Percentiles rank a stretch among this genome's conserved stretches.
Evolutionary conservation across 1,140 invertebrate species (phyloP).

Genomic region (Danaus melanippus): DNA sequence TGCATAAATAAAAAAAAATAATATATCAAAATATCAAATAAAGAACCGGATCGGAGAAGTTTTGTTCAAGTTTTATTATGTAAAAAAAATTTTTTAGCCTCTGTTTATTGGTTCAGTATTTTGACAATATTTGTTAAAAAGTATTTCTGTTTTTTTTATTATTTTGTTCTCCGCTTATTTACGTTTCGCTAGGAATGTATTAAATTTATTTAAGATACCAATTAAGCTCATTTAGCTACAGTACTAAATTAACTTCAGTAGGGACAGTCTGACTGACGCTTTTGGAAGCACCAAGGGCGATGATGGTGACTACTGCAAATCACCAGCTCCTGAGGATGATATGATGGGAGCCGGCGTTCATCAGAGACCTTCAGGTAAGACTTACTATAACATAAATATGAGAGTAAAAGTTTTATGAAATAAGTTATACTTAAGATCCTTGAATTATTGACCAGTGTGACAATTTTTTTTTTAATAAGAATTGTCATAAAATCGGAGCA

Average conservation of each 20-base stretch:
- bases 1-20: neutral
- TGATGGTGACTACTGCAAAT: slow-evolving; percentile 75
- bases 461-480: too few species aligned
- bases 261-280: slow-evolving; percentile 72
- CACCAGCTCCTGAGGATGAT: slow-evolving; percentile 74
- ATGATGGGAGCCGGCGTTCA: slow-evolving; percentile 52
- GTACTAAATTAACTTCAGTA: slow-evolving; percentile 26
- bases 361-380: slow-evolving; percentile 55
- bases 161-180: neutral
- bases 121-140: neutral
- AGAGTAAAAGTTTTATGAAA: too few species aligned
- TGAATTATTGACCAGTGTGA: too few species aligned
- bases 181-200: neutral
- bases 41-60: too few species aligned
- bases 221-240: neutral
- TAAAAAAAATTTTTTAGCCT: too few species aligned
- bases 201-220: neutral
- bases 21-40: too few species aligned
- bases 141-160: neutral
- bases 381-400: too few species aligned
- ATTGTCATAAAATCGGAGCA: too few species aligned
- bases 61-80: too few species aligned
- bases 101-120: too few species aligned
- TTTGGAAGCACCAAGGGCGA: slow-evolving; percentile 69
- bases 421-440: too few species aligned